Evolutionary conservation across 2,888 invertebrate species (phyloP), one percentile per base, ranked within the genome.

Genomic region (Melieria crassipennis): DNA sequence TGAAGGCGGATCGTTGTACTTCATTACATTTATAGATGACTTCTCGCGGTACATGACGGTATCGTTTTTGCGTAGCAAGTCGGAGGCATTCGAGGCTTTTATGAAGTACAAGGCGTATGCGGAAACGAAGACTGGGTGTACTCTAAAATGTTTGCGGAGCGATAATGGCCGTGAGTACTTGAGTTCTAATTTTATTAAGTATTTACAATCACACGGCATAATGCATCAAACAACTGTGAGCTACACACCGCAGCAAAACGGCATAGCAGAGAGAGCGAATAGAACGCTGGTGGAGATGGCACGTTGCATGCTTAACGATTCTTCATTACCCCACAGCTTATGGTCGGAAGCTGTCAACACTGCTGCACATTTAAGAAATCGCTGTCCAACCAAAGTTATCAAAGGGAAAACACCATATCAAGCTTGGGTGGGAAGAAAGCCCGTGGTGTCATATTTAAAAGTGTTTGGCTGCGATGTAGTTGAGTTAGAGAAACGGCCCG

Each of bases 211-310:
- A 11, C 16, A 68, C 61, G 67, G 67, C 7, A 67, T 58, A 47
- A 7, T 73, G 11, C 78, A 78, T 60, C 75, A 75, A 70, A 71
- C 72, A 43, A 73, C 77, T 1, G 62, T 61, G 10, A 60, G 66
- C 50, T 76, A 77, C 56, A 76, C 75, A 30, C 76, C 77, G 1
- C 74, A 78, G 52, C 74, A 78, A 70, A 79, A 77, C 55, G 78
- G 77, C 42, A 65, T 76, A 7, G 77, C 78, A 6, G 77, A 79
- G 57, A 72, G 77, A 42, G 72, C 70, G 13, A 78, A 78, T 45
- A 60, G 75, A 46, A 76, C 76, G 4, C 52, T 76, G 1, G 69
- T 78, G 0, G 78, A 78, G 50, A 78, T 78, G 74, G 73, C 76
- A 7, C 65, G 75, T 16, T 78, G 77, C 60, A 43, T 78, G 76